A percentile compares a stretch with the other conserved stretches of the same genome.
Evolutionary conservation across 2,113 vertebrate genomes (phyloP).

Genomic region (rat (Rattus norvegicus)): DNA sequence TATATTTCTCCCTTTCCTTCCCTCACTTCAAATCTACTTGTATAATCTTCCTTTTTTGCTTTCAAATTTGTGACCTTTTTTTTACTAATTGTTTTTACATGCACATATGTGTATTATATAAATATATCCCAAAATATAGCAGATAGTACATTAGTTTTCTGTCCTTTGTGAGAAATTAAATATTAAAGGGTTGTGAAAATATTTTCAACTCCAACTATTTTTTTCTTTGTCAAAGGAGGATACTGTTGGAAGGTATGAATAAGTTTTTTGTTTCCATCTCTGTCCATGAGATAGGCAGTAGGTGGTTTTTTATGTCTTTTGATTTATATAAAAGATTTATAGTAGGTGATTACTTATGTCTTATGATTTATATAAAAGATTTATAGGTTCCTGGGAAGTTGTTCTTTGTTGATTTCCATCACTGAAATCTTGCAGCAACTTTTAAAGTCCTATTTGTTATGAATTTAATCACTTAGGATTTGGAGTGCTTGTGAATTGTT

Average conservation of each 20-base stretch:
- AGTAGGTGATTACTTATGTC: not conserved
- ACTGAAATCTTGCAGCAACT: not conserved
- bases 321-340: not conserved
- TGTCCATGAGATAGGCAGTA: not conserved
- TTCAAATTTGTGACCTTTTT: not conserved
- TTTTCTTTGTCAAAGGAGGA: not conserved
- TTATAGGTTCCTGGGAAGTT: not conserved
- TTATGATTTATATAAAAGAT: not conserved
- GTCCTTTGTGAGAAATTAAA: not conserved
- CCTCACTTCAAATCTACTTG: not conserved
- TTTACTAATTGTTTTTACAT: not conserved
- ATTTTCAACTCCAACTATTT: not conserved
- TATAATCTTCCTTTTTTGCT: not conserved
- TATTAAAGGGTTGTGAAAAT: not conserved
- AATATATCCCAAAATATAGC: not conserved
- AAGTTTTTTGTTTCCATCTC: not conserved
- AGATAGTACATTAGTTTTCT: not conserved
- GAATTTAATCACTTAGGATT: slow-evolving; percentile 2
- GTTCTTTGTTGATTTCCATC: not conserved
- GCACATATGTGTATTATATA: not conserved
- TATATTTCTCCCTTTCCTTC: not conserved
- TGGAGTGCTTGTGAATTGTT: not conserved
- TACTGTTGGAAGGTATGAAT: not conserved
- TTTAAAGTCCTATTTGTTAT: not conserved
- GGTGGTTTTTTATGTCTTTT: not conserved